These are phyloP conservation scores for Campoplex nolae DNA, from an alignment of 2,888 invertebrate genomes.

Conservation along the genomic window DNA sequence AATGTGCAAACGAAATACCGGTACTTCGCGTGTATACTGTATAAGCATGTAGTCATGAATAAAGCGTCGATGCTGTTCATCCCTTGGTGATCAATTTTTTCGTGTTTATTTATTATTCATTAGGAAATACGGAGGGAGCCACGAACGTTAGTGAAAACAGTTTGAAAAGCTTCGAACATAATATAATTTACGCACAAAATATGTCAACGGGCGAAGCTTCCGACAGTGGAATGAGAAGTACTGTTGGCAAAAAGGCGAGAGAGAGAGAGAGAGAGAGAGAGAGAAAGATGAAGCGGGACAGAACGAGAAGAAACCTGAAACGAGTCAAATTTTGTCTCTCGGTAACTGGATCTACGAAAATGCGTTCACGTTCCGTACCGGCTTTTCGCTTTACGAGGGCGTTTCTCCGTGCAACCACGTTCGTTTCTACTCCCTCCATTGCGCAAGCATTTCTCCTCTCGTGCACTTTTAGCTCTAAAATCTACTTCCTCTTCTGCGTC, in stretches of 20 bases:
- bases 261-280: slow-evolving; percentile 53
- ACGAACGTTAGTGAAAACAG: slow-evolving; percentile 39
- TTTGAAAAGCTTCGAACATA: slow-evolving; percentile 52
- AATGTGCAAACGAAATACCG: slow-evolving; percentile 26
- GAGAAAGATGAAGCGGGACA: slow-evolving; percentile 45
- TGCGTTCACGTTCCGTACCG: slow-evolving; percentile 71
- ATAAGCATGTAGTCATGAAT: not conserved
- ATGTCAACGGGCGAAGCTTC: slow-evolving; percentile 56
- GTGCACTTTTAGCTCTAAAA: slow-evolving; percentile 62
- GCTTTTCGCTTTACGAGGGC: slow-evolving; percentile 70
- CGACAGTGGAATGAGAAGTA: slow-evolving; percentile 53
- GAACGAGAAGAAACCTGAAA: slow-evolving; percentile 68
- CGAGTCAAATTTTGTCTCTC: slow-evolving; percentile 73
- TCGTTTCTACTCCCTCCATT: slow-evolving; percentile 61
- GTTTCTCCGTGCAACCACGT: slow-evolving; percentile 69
- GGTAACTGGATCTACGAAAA: slow-evolving; percentile 73
- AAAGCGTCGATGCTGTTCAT: not conserved
- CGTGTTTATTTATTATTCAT: slow-evolving; percentile 45
- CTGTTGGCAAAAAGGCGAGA: slow-evolving; percentile 39
- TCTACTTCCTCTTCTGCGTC: slow-evolving; percentile 40
- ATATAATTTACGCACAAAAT: slow-evolving; percentile 50
- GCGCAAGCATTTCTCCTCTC: slow-evolving; percentile 57
- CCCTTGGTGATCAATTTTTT: slow-evolving; percentile 2
- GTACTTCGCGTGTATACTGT: not conserved
- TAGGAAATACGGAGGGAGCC: slow-evolving; percentile 30